Evolutionary conservation across 2,113 vertebrate genomes (phyloP).

Genomic region (Pavo muticus): DNA sequence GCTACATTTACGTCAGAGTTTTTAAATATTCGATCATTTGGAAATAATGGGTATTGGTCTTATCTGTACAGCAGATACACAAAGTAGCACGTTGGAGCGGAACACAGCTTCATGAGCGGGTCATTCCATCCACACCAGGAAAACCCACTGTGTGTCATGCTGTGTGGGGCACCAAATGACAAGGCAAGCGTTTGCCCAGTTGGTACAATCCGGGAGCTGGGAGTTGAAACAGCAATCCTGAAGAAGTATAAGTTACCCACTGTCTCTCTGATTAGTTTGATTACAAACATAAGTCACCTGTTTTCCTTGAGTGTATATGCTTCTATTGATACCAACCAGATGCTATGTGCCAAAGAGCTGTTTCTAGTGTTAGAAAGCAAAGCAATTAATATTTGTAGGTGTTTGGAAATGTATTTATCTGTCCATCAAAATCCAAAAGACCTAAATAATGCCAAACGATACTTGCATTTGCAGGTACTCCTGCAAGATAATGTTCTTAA

Average conservation of each 20-base stretch:
- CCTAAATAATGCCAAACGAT: background rate
- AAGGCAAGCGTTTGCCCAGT: background rate
- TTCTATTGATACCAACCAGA: background rate
- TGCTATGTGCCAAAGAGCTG: background rate
- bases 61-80: background rate
- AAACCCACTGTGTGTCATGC: background rate
- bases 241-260: background rate
- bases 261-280: conserved; percentile 11
- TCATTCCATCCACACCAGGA: background rate
- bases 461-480: background rate
- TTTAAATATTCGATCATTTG: background rate
- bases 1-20: background rate
- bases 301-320: background rate
- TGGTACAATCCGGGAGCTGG: background rate
- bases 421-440: background rate
- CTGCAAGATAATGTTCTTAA: background rate
- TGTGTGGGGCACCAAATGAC: background rate
- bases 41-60: background rate
- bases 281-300: conserved; percentile 22
- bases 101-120: background rate
- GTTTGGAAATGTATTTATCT: background rate
- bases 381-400: background rate
- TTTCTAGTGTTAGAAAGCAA: conserved; percentile 4
- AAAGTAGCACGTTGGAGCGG: background rate
- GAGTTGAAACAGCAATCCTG: background rate